Base-by-base conservation (phyloP, 2,113 vertebrate species). In the Stegostoma tigrinum region DNA sequence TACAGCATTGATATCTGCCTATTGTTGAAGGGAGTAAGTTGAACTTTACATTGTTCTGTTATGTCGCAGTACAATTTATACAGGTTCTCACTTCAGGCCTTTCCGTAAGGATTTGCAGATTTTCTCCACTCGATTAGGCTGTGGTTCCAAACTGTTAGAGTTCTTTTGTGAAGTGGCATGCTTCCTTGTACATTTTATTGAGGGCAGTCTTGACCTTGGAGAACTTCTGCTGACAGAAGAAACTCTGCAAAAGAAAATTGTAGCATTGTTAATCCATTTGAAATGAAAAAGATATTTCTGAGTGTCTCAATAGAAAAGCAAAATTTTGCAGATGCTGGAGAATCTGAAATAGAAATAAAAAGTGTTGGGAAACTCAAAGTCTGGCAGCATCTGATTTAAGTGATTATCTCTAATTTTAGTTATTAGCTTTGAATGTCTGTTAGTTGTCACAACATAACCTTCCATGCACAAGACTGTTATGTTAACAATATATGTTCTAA, bases 41-140 rank as follows among this genome's bases (percentile, higher is more conserved):
- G 42, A 45, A 48, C 93, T 48, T 95, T 95, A 38, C 38, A 27
- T 24, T 19, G 34, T 52, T 55, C 7, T 55, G 30, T 89, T 89
- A 61, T 14, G 48, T 55, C 45, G 5, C 42, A 42, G 19, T 42
- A 42, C 64, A 42, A 68, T 97, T 12, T 96, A 95, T 0, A 96
- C 93, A 70, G 45, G 45, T 96, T 95, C 98, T 96, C 98, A 99
- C 99, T 98, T 98, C 95, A 99, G 98, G 96, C 99, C 99, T 97
- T 97, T 98, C 96, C 98, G 97, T 96, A 99, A 97, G 0, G 98
- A 98, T 96, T 98, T 98, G 96, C 98, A 99, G 96, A 99, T 98
- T 96, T 96, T 97, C 97, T 99, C 98, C 96, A 99, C 99, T 96
- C 99, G 98, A 96, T 98, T 98, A 0, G 98, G 98, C 97, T 98